phyloP scores from a whole-genome alignment of 2,888 invertebrate species.

The Drosophila crucigera region DNA sequence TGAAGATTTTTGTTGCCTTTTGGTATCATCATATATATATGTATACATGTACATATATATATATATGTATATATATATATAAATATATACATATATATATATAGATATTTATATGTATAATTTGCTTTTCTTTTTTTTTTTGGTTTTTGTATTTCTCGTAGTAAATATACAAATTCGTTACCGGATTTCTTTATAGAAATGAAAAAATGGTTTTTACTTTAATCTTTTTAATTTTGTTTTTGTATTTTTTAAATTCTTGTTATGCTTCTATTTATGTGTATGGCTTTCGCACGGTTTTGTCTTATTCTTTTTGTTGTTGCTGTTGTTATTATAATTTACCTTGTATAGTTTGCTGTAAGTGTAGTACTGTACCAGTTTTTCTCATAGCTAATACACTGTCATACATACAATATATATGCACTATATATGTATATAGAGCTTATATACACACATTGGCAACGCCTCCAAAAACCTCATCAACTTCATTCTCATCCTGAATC shows the following conservation, averaged over 20 bases:
- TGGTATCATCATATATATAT: constrained; percentile 49
- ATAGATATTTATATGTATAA: constrained; percentile 36
- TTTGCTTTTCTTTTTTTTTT: constrained; percentile 21
- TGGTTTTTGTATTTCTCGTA: constrained; percentile 51
- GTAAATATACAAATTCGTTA: constrained; percentile 79
- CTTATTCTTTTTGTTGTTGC: constrained; percentile 30
- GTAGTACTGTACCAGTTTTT: constrained; percentile 73
- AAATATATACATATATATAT: constrained; percentile 24
- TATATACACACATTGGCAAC: constrained; percentile 71
- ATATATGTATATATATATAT: constrained; percentile 35
- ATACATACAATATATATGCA: constrained; percentile 37
- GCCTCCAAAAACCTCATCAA: constrained; percentile 12
- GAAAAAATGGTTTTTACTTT: constrained; percentile 62
- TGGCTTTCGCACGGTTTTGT: constrained; percentile 52
- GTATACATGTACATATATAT: constrained; percentile 24
- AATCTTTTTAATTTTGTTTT: constrained; percentile 9
- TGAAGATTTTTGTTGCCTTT: constrained; percentile 43
- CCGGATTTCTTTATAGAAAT: constrained; percentile 79
- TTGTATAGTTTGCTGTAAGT: constrained; percentile 80
- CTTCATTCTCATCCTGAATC: constrained; percentile 26
- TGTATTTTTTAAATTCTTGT: constrained; percentile 66
- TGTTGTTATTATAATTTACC: constrained; percentile 64
- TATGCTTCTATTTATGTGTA: constrained; percentile 73
- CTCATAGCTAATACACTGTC: constrained; percentile 48
- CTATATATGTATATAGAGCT: constrained; percentile 44